Evolutionary conservation across 2,797 vertebrate species (phyloP), one percentile per base, ranked within the genome.

Genomic region (Diglossa cyanea): DNA sequence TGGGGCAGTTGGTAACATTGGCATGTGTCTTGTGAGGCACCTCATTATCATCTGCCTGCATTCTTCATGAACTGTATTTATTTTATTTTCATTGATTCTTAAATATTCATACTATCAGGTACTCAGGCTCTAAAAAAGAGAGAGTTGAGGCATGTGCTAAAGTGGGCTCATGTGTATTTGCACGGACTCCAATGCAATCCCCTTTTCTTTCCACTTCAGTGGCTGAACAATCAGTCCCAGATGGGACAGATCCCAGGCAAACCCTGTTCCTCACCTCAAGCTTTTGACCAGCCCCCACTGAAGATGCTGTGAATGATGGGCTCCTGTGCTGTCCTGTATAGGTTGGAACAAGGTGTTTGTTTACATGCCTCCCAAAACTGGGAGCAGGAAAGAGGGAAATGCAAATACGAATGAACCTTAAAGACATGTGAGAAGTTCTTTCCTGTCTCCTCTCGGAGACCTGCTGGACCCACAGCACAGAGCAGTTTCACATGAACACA

Each of bases 401-500:
- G 6, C 30, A 63, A 85, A 92, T 39, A 21, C 0, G 1, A 30
- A 26, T 12, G 19, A 35, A 35, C 44, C 25, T 76, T 89, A 55
- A 58, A 30, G 35, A 73, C 9, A 17, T 2, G 20, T 33, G 14
- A 86, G n/a, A 80, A 79, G 75, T 54, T 89, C 54, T 71, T 71
- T 94, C 93, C 53, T 75, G 70, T 58, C 58, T 94, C 47, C 31
- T 79, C 51, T 55, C 50, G 2, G 7, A 83, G 40, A 83, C 63
- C 75, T 79, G 74, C 53, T 88, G 73, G 75, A 66, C 61, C n/a
- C 42, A 33, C 48, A 57, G 78, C 11, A 3, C 10, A 62, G 39
- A 65, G 42, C 66, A 79, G n/a, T 95, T 97, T 74, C 55, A 72
- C 1, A 37, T 37, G 71, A 92, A 63, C 72, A 58, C 21, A 19